Evolutionary conservation across 2,888 invertebrate genomes (phyloP).

Genomic region (Epistrophe eligans): DNA sequence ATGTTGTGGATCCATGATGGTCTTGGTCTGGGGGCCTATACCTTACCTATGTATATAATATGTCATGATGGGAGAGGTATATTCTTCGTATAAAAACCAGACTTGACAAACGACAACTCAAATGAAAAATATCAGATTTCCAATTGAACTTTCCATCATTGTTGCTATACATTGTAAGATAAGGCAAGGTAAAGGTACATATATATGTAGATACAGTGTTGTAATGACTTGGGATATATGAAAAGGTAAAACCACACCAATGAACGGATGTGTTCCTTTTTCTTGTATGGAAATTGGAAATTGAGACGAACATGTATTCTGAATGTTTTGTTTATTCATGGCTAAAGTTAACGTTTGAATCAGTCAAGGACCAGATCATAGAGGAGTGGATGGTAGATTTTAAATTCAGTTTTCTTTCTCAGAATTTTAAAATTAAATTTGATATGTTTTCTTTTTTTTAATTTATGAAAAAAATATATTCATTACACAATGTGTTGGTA

Average conservation of each 20-base stretch:
- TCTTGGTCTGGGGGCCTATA: slow-evolving; percentile 10
- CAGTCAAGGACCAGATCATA: not conserved
- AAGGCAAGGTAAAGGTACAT: slow-evolving; percentile 1
- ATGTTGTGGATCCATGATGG: slow-evolving; percentile 39
- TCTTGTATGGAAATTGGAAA: slow-evolving; percentile 24
- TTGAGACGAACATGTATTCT: slow-evolving; percentile 10
- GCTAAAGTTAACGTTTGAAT: not conserved
- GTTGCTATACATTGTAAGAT: slow-evolving; percentile 4
- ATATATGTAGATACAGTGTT: not conserved
- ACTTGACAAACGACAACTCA: slow-evolving; percentile 56
- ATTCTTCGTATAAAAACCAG: slow-evolving; percentile 21
- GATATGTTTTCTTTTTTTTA: not conserved
- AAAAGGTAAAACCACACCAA: slow-evolving; percentile 39
- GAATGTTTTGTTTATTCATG: slow-evolving; percentile 12
- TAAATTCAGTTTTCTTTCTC: slow-evolving; percentile 1
- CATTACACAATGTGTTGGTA: not conserved
- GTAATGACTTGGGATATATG: slow-evolving; percentile 25
- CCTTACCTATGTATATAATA: slow-evolving; percentile 1
- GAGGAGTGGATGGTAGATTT: not conserved
- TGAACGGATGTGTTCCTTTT: slow-evolving; percentile 40
- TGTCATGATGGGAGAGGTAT: slow-evolving; percentile 3
- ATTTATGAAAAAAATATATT: not conserved
- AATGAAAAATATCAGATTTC: slow-evolving; percentile 67
- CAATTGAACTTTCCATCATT: slow-evolving; percentile 61
- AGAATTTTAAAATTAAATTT: not conserved